Evolutionary conservation across 2,113 vertebrate genomes (phyloP), one percentile per base, ranked within the genome.

Genomic region (Corythaeola cristata): DNA sequence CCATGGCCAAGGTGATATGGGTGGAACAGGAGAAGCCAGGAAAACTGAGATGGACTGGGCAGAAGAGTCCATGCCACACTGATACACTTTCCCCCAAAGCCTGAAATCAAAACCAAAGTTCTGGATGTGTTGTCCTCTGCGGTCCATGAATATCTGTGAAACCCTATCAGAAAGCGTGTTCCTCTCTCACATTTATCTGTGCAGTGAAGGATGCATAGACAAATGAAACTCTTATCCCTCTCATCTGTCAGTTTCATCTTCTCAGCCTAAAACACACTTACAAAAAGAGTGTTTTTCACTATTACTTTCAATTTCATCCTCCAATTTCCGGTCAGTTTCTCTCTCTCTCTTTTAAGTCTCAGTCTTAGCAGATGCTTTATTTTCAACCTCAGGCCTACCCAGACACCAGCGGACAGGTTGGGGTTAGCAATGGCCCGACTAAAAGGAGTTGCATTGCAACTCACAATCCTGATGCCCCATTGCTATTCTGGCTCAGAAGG

Each of bases 381-480:
- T 81, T 88, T 75, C 78, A 85, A 33, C 14, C 17, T 50, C n/a
- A 78, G 73, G 45, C 37, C 4, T 11, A 78, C 47, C n/a, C 47
- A 91, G 53, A 78, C 37, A 85, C 5, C 11, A 78, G 64, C 74
- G 89, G 60, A 15, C 39, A 66, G 66, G 64, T 47, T 53, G 37
- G 22, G n/a, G 15, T 24, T 78, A 41, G 0, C 52, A 88, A 75
- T 0, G 0, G n/a, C 60, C n/a, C 2, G 1, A 35, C 11, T 67
- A 66, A 93, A 78, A 74, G 72, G 59, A 78, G 81, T 2, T 52
- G 52, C 60, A 75, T 37, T 75, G 64, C 59, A 89, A 58, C 75
- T 72, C 67, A 45, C 35, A 72, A 15, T 47, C 47, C 50, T 7
- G 2, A 80, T 64, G 27, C 15, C 69, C 52, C 50, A 33, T 49